phyloP scores from a whole-genome alignment of 2,888 invertebrate genomes.

The Diarsia dahlii region DNA sequence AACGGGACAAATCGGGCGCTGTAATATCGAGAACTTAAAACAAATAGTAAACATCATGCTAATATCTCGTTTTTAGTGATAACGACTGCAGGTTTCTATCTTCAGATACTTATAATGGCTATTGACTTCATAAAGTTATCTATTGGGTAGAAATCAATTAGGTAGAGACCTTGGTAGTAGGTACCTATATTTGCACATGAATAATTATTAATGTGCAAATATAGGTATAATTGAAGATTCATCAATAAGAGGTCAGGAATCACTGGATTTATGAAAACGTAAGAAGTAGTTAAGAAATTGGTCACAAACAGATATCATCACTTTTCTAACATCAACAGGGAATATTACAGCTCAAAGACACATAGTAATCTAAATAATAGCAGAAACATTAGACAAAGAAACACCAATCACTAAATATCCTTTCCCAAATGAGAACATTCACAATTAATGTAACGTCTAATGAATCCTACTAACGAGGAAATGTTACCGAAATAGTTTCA shows the following conservation, averaged over 20 bases:
- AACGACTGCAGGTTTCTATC: not conserved
- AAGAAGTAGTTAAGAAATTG: too few species aligned
- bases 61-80: too few species aligned
- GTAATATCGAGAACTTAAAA: too few species aligned
- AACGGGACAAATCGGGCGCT: too few species aligned
- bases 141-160: not conserved
- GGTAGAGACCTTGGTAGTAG: too few species aligned
- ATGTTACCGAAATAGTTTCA: conserved; percentile 28
- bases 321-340: not conserved
- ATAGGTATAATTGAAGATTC: too few species aligned
- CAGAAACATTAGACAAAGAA: not conserved
- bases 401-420: conserved; percentile 6
- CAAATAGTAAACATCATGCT: too few species aligned
- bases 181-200: not conserved
- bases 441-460: conserved; percentile 28
- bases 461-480: conserved; percentile 36
- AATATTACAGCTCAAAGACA: not conserved
- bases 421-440: not conserved
- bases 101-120: not conserved
- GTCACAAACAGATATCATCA: not conserved
- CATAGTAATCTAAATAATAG: not conserved
- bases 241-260: too few species aligned
- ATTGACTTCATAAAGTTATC: not conserved
- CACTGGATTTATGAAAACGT: too few species aligned
- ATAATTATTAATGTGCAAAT: too few species aligned